Percentiles rank a stretch among this genome's conserved stretches.
These are phyloP conservation scores for Metellina segmentata DNA, from an alignment of 2,888 invertebrate genomes.

Conservation along the genomic window DNA sequence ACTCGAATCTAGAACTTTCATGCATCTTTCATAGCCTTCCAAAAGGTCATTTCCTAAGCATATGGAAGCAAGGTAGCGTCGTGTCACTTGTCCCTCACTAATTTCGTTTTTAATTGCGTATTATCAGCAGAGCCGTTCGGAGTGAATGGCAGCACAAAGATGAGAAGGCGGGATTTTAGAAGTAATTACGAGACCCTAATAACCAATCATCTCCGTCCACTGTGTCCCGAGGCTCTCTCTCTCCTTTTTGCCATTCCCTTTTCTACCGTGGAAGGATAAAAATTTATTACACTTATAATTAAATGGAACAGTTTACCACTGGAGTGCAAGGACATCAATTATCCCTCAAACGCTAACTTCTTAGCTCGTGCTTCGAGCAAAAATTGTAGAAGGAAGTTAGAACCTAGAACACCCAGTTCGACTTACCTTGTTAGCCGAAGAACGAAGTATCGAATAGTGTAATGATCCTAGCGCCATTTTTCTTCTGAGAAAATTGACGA, in stretches of 20 bases:
- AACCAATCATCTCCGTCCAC: background rate
- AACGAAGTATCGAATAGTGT: background rate
- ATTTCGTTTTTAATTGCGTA: slow-evolving; percentile 49
- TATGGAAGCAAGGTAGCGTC: too few relatives aligned
- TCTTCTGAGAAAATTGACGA: background rate
- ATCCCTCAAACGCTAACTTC: background rate
- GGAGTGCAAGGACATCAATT: background rate
- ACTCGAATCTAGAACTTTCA: too few relatives aligned
- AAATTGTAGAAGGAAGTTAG: background rate
- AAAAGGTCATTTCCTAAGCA: too few relatives aligned
- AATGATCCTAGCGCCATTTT: background rate
- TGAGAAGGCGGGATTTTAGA: slow-evolving; percentile 17
- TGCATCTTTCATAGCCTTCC: too few relatives aligned
- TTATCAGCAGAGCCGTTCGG: slow-evolving; percentile 21
- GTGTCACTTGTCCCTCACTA: too few relatives aligned
- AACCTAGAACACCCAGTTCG: too few relatives aligned
- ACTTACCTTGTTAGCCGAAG: background rate
- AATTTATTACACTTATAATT: slow-evolving; percentile 24
- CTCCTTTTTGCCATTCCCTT: background rate
- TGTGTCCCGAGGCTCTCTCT: background rate
- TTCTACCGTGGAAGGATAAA: background rate
- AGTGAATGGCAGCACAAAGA: slow-evolving; percentile 11
- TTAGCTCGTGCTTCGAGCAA: background rate
- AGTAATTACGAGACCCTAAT: slow-evolving; percentile 27
- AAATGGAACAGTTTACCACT: background rate